Evolutionary conservation across 2,113 vertebrate species (phyloP).

Genomic region (Anthoscopus minutus): DNA sequence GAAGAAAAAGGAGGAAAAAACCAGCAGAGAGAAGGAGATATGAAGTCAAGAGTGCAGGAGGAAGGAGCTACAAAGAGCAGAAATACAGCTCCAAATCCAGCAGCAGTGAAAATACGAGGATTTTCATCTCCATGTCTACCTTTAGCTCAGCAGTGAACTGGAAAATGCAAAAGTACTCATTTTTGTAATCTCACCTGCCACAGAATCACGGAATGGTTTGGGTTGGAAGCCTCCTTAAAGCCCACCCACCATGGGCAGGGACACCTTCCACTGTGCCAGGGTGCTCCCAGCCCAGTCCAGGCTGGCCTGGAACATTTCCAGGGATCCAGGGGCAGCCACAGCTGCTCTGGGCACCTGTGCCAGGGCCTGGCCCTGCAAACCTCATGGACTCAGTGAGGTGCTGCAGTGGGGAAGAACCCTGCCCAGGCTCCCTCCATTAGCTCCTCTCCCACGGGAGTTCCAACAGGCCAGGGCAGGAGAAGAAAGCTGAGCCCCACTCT

Average conservation of each 20-base stretch:
- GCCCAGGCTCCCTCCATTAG: background rate
- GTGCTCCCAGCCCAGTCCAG: background rate
- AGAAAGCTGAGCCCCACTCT: background rate
- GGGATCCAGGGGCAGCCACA: background rate
- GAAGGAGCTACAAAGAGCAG: background rate
- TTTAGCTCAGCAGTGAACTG: background rate
- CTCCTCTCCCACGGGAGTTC: background rate
- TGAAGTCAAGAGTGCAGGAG: background rate
- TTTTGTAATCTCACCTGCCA: background rate
- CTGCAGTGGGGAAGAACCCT: background rate
- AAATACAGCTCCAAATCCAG: background rate
- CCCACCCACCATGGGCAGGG: background rate
- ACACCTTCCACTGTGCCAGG: background rate
- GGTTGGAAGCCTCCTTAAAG: background rate
- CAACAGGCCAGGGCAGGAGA: background rate
- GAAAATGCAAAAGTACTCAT: background rate
- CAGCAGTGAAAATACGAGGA: rapidly evolving
- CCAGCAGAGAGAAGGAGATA: background rate
- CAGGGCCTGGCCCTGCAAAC: background rate
- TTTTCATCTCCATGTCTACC: background rate
- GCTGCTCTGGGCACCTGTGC: background rate
- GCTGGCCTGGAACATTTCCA: background rate
- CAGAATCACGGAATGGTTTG: background rate
- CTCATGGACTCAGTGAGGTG: rapidly evolving
- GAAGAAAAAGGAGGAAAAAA: background rate